Evolutionary conservation across 2,888 invertebrate species (phyloP), one percentile per base, ranked within the genome.

Genomic region (Melolontha melolontha): DNA sequence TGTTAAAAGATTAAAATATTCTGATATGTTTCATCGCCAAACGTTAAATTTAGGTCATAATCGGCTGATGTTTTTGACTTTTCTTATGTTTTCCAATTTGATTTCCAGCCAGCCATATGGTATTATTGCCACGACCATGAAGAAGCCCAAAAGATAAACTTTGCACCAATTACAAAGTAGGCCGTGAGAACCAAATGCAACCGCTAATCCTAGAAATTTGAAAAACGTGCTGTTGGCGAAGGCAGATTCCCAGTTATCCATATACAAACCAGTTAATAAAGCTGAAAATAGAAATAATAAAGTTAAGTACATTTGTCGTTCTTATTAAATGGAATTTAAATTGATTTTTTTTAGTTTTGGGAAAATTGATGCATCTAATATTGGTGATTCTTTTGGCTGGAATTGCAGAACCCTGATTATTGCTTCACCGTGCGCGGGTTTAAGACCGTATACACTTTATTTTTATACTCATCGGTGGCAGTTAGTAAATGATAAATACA

Each of bases 141-240:
- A 83, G 41, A 81, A 82, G 2, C 85, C 85, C 64, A 88, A 78
- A 11, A 81, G 75, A 75, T 86, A 85, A 29, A 86, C 76, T 73
- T 86, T 86, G 70, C 82, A 71, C 78, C 82, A 82, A 73, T 84
- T 85, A 76, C 91, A 91, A 50, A 91, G 83, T 57, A 87, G 79
- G 63, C 88, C 87, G 42, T 91, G 89, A 49, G 89, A 87, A 0
- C 85, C 85, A 76, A 91, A 90, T 7, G 90, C 89, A 0, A 90
- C 78, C 7, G 89, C 87, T 68, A 90, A 80, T 1, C 91, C 91
- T 0, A 88, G 76, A 80, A 86, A 81, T 78, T 87, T 88, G 82
- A 90, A 77, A 83, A 86, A 72, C 79, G 76, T 73, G 27, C 78
- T 75, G 66, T 87, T 77, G 76, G 89, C 89, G 81, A 91, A 80